Conservation (phyloP, 2,113 vertebrate species). For the Bettongia penicillata region DNA sequence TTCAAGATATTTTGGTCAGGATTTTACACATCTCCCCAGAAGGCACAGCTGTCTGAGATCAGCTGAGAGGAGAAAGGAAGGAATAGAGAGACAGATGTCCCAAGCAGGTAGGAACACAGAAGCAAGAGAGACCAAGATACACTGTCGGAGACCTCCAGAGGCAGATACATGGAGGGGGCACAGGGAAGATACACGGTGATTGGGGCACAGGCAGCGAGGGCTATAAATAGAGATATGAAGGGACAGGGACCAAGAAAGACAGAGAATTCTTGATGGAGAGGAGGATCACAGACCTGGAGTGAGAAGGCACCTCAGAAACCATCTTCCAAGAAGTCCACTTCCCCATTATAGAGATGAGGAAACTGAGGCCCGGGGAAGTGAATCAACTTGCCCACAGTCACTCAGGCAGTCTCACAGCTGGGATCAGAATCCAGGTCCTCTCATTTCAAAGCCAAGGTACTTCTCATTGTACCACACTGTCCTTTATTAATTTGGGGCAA, state of each 20-base stretch:
- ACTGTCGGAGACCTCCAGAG: background rate
- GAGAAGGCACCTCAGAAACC: background rate
- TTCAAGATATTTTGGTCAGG: slow-evolving; percentile 36
- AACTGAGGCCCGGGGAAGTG: background rate
- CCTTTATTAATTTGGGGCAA: background rate
- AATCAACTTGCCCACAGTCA: background rate
- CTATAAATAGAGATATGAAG: background rate
- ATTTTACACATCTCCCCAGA: slow-evolving; percentile 11
- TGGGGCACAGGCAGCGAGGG: background rate
- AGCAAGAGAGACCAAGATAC: background rate
- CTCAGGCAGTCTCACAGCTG: background rate
- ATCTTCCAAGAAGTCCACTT: background rate
- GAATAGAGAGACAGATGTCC: background rate
- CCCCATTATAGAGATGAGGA: background rate
- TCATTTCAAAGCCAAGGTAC: background rate
- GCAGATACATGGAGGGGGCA: too few relatives aligned
- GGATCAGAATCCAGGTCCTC: background rate
- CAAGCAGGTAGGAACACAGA: background rate
- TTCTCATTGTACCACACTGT: background rate
- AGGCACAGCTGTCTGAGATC: background rate
- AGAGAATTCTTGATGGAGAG: background rate
- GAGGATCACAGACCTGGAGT: background rate
- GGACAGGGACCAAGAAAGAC: background rate
- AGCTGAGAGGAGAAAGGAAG: background rate
- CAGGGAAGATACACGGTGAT: too few relatives aligned